Conservation (phyloP, 2,113 vertebrate genomes). For the Brachypodius melanocephalos region DNA sequence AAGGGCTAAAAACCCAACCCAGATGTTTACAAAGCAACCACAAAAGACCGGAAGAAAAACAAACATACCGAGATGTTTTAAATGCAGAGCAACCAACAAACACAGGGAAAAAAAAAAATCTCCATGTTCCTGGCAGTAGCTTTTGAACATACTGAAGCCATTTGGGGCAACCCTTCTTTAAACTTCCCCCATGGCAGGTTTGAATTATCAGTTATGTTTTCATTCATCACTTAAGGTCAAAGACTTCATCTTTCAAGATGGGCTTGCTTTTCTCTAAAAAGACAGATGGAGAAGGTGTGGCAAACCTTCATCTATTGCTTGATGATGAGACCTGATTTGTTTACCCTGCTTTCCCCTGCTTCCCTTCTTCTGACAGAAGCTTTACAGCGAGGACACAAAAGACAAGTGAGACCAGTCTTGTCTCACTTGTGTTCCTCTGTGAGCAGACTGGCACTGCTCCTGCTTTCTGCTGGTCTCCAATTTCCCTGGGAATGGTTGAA, state of each 20-base stretch:
- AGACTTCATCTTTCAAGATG: not conserved
- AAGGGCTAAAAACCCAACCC: conserved; percentile 33
- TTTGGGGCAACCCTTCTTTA: conserved; percentile 38
- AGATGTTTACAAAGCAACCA: conserved; percentile 62
- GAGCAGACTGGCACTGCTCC: not conserved
- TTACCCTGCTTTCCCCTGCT: not conserved
- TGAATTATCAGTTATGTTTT: conserved; percentile 46
- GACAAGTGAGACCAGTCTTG: not conserved
- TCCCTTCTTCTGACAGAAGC: not conserved
- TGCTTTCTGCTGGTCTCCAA: not conserved
- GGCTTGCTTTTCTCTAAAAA: not conserved
- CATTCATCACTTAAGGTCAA: conserved; percentile 35
- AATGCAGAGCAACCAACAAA: conserved; percentile 36
- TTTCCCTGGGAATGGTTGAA: not conserved
- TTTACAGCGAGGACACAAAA: not conserved
- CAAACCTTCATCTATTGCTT: not conserved
- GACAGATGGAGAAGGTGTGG: not conserved
- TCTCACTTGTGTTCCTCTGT: not conserved
- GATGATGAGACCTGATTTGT: not conserved
- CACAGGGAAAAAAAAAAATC: not conserved
- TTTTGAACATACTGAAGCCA: conserved; percentile 52
- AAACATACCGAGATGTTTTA: conserved; percentile 53
- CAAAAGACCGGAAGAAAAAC: conserved; percentile 57
- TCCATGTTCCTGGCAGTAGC: conserved; percentile 35
- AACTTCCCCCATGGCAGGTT: conserved; percentile 30